phyloP scores from a whole-genome alignment of 2,113 vertebrate genomes.

The Scomber colias region DNA sequence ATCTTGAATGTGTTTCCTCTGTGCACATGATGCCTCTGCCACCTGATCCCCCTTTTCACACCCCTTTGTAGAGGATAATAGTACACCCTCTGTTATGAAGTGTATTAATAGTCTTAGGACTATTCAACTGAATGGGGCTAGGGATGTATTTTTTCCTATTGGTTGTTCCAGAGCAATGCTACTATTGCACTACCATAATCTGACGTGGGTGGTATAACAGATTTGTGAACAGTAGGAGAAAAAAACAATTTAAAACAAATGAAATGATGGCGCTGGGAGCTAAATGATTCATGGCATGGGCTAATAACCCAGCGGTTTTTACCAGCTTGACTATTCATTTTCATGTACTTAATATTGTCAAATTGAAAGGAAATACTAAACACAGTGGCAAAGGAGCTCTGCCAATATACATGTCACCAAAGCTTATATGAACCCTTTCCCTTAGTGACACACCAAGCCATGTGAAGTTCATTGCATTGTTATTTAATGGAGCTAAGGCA shows the following conservation, averaged over 20 bases:
- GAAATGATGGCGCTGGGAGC: constrained; percentile 53
- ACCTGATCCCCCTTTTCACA: not conserved
- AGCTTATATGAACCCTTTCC: not conserved
- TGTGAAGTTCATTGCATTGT: constrained; percentile 1
- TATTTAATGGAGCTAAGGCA: constrained; percentile 7
- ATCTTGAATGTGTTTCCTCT: not conserved
- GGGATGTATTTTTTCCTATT: not conserved
- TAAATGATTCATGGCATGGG: constrained; percentile 56
- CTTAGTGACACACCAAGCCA: not conserved
- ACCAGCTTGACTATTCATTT: constrained; percentile 51
- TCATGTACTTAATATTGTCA: constrained; percentile 39
- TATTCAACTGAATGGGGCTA: not conserved
- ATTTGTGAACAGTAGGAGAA: constrained; percentile 57
- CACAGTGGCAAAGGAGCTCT: not conserved
- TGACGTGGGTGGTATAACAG: constrained; percentile 38
- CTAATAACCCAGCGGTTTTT: constrained; percentile 48
- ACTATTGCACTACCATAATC: constrained; percentile 20
- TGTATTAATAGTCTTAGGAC: not conserved
- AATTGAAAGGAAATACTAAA: constrained; percentile 28
- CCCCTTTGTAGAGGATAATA: not conserved
- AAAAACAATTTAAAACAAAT: constrained; percentile 41
- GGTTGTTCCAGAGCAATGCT: constrained; percentile 2
- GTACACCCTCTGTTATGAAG: not conserved
- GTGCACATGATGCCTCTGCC: constrained; percentile 5
- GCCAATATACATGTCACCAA: constrained; percentile 13